A percentile compares a stretch with the other conserved stretches of the same genome.
phyloP scores from a whole-genome alignment of 2,888 invertebrate genomes.

The Nephrocerus scutellatus region DNA sequence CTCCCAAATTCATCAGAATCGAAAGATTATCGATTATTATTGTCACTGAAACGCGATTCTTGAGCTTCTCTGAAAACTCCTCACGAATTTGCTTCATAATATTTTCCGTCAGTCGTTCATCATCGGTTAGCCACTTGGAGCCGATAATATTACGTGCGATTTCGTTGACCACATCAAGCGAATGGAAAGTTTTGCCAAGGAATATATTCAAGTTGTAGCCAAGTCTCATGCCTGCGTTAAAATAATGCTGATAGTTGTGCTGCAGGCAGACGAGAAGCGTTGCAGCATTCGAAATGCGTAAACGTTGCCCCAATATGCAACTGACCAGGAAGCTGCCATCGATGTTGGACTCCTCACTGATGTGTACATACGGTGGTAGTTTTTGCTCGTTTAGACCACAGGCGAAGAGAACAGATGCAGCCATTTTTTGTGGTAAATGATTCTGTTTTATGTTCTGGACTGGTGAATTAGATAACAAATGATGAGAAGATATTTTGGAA shows the following conservation, averaged over 20 bases:
- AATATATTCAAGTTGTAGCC: constrained; percentile 61
- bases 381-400: constrained; percentile 58
- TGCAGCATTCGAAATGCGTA: constrained; percentile 53
- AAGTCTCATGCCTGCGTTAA: constrained; percentile 65
- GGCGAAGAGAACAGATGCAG: constrained; percentile 56
- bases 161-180: constrained; percentile 53
- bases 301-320: constrained; percentile 57
- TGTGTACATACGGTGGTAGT: constrained; percentile 53
- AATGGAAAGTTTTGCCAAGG: constrained; percentile 48
- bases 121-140: constrained; percentile 39
- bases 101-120: constrained; percentile 40
- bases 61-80: constrained; percentile 30
- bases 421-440: constrained; percentile 53
- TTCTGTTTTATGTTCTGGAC: too few species aligned
- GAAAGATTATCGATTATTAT: constrained; percentile 67
- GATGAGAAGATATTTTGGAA: too few species aligned
- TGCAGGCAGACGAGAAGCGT: constrained; percentile 62
- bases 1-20: constrained; percentile 60
- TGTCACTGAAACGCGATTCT: constrained; percentile 46
- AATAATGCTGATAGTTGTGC: constrained; percentile 65
- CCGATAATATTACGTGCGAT: constrained; percentile 45
- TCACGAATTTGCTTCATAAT: constrained; percentile 31
- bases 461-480: too few species aligned
- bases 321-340: constrained; percentile 68
- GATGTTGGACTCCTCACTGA: constrained; percentile 63